phyloP scores from a whole-genome alignment of 2,797 vertebrate genomes.

The Crax fasciolata region DNA sequence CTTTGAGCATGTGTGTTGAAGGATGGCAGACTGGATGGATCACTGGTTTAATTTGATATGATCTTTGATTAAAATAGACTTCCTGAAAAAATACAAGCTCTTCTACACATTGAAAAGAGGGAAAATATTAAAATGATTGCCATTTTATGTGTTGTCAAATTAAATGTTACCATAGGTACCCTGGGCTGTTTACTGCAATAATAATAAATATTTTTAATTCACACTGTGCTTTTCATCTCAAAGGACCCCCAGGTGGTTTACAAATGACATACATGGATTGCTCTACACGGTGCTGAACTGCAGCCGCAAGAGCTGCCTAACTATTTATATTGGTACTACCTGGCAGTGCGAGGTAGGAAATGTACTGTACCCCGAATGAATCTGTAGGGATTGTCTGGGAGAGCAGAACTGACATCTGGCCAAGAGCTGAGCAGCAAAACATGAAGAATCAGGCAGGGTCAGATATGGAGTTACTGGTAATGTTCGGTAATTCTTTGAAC shows the following conservation, averaged over 20 bases:
- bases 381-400: not conserved
- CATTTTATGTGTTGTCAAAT: not conserved
- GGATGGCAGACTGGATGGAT: not conserved
- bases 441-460: not conserved
- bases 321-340: not conserved
- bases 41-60: not conserved
- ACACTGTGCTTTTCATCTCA: constrained; percentile 1
- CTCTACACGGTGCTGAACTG: not conserved
- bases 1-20: not conserved
- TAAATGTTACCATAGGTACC: constrained; percentile 8
- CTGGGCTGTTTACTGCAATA: constrained; percentile 38
- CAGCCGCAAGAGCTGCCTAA: not conserved
- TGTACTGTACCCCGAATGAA: not conserved
- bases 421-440: not conserved
- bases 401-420: not conserved
- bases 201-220: constrained; percentile 50
- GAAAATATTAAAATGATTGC: not conserved
- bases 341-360: not conserved
- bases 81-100: not conserved
- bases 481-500: not conserved
- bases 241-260: constrained; percentile 20
- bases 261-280: not conserved
- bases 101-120: not conserved
- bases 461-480: not conserved
- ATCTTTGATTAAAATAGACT: not conserved